Conservation (phyloP, 2,888 invertebrate species). For the Beris chalybata region DNA sequence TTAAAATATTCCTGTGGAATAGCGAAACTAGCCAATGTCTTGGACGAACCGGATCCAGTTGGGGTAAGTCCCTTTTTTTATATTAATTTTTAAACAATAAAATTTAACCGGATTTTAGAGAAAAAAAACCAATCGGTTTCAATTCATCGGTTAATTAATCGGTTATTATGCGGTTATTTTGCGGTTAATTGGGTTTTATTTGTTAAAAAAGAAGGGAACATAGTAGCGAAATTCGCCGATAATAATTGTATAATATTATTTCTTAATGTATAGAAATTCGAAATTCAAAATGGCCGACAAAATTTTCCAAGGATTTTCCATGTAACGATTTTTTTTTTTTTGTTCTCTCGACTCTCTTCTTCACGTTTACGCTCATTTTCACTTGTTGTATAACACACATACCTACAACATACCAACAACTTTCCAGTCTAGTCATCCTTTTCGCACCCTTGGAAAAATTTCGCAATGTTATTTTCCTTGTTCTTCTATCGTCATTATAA, state of each 20-base stretch:
- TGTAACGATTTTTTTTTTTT: constrained; percentile 36
- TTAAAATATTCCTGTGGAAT: constrained; percentile 87
- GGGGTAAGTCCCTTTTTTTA: constrained; percentile 74
- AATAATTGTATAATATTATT: neutral
- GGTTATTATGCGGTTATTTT: no score
- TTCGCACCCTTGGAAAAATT: neutral
- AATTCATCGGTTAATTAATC: no score
- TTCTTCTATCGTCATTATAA: no score
- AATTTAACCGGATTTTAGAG: no score
- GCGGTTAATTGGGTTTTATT: no score
- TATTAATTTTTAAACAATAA: neutral
- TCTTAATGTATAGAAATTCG: no score
- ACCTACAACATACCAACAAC: neutral
- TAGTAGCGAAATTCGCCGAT: no score
- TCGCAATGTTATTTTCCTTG: no score
- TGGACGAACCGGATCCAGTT: constrained; percentile 88
- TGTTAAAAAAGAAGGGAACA: no score
- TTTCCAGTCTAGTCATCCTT: constrained; percentile 2
- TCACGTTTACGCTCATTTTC: neutral
- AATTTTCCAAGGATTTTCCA: constrained; percentile 39
- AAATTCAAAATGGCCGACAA: constrained; percentile 39
- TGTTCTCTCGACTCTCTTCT: constrained; percentile 5
- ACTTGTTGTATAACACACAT: constrained; percentile 19
- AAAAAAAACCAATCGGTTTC: no score
- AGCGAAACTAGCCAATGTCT: constrained; percentile 88